Base-by-base conservation (phyloP, 2,888 invertebrate genomes). In the Aelia acuminata region DNA sequence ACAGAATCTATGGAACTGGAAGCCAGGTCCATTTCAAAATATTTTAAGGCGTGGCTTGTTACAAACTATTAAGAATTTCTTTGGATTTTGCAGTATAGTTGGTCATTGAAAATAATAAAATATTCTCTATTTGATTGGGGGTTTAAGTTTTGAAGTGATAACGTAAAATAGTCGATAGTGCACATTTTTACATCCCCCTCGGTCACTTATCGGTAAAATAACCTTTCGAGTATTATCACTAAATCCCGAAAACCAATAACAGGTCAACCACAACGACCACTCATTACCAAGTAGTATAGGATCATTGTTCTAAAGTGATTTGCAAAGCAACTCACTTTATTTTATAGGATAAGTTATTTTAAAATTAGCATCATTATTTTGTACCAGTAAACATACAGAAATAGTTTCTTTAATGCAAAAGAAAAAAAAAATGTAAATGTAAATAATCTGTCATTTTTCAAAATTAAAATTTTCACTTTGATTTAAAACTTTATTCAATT, bases 201-300 rank as follows among this genome's bases (percentile, higher is more conserved):
- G 13, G 84, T 43, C 57, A 53, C 87, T 87, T 87, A 87, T 87
- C 87, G 87, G 87, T 84, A 87, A 87, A 87, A 87, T 87, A 87
- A 87, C 87, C 87, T 87, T 84, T 49, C 75, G 39, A 75, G 50
- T 87, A 49, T 87, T 87, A 87, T 87, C 87, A 87, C 50, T 49
- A 50, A 48, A 84, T 84, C 84, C 18, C 63, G 80, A 80, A 80
- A 80, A 80, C 80, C 80, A 80, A 80, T 80, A 80, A 80, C 80
- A 80, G 80, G 39, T 39, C 43, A 80, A 43, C 80, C 80, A 70
- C 63, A 80, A 80, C 80, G 35, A 4, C 39, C 20, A 31, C 31
- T 18, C 18, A 7, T 43, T 43, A 43, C 43, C 10, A 43, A 43
- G 15, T 63, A 31, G 5, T 63, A 31, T 3, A 31, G 1, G 35